These are phyloP conservation scores for Anoplophora glabripennis DNA, from an alignment of 1,140 invertebrate species.

Conservation along the genomic window DNA sequence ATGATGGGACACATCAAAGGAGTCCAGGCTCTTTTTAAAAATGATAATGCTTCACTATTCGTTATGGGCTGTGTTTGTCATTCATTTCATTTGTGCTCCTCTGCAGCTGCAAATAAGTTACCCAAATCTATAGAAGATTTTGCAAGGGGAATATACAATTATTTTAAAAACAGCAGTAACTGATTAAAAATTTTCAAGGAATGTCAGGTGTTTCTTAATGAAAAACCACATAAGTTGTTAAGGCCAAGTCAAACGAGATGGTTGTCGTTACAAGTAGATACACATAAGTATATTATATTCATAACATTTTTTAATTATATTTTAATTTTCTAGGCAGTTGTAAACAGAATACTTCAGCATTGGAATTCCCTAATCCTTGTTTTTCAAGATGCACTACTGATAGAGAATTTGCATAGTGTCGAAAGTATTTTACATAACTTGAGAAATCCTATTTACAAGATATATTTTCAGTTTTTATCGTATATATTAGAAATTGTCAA, in stretches of 20 bases:
- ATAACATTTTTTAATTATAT: neutral
- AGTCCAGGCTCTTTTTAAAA: conserved; percentile 15
- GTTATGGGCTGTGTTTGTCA: conserved; percentile 17
- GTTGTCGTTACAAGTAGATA: neutral
- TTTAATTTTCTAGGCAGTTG: neutral
- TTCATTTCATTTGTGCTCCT: conserved; percentile 17
- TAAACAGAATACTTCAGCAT: neutral
- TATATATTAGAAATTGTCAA: conserved; percentile 3
- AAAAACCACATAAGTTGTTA: conserved; percentile 2
- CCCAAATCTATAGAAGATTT: neutral
- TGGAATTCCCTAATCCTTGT: neutral
- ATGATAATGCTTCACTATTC: conserved; percentile 11
- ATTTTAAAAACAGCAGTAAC: conserved; percentile 1
- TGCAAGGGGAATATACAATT: neutral
- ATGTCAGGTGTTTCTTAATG: neutral
- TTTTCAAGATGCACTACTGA: neutral
- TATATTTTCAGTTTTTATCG: neutral
- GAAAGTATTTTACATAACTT: neutral
- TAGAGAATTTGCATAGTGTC: neutral
- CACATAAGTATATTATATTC: neutral
- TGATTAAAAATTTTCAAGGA: neutral
- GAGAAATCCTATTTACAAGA: neutral
- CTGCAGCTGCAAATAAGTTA: conserved; percentile 4
- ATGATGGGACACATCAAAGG: neutral
- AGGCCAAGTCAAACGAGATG: conserved; percentile 1